Base-by-base conservation (phyloP, 2,888 invertebrate species). In the Rosalia funebris region DNA sequence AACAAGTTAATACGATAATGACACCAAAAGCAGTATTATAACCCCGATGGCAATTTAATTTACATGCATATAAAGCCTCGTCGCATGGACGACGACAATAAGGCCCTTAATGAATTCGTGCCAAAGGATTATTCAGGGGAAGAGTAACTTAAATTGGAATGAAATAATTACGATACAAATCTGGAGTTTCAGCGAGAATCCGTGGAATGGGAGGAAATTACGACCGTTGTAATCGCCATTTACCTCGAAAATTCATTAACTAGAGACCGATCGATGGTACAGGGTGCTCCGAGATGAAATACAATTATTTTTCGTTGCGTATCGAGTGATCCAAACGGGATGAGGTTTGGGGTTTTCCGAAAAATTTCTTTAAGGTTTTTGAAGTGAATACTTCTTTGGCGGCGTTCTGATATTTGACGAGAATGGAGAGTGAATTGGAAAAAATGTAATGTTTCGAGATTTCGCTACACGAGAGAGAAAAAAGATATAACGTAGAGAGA, bases 111-210 rank as follows among this genome's bases (percentile, higher is more conserved):
- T 54, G 16, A 31, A 37, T 58, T 69, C 69, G 72, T 68, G 72
- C 66, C 65, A 71, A 71, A 60, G 63, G 61, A 62, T 48, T 66
- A 69, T 70, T 34, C 65, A 64, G 62, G 66, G 57, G 17, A 57
- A 39, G 57, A 11, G 55, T 65, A 62, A 32, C 58, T 36, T 63
- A 65, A 68, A 71, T 70, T 64, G 62, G 68, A 66, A 65, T 68
- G 65, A 63, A 68, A 12, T 48, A 48, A 48, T 36, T 34, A 16
- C 47, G 47, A 48, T 36, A n/a, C 19, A 36, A 48, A 34, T 48
- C 17, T 48, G 7, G 10, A 2, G 11, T 34, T 34, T 7, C 11
- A 11, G 34, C 10, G 34, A n/a, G 34, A 34, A 34, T 7, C 7
- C 4, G 3, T 5, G 25, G 25, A 25, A 25, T 7, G 7, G 7